These are phyloP conservation scores for Cettia cetti DNA, from an alignment of 2,113 vertebrate species.

Conservation along the genomic window DNA sequence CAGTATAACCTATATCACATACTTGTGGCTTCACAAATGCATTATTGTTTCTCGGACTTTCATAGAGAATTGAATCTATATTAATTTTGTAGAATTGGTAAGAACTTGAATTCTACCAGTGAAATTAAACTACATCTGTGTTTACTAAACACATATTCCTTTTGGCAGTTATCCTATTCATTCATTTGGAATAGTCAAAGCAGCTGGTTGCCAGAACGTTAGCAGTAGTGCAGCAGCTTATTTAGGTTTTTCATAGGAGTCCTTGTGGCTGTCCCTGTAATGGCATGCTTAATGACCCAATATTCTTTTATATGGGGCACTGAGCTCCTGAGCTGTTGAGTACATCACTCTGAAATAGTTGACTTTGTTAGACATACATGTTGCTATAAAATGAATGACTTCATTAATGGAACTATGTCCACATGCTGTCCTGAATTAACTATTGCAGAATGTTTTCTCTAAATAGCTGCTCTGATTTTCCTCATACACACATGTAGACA, in stretches of 20 bases:
- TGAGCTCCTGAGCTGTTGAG: not conserved
- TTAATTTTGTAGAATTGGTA: not conserved
- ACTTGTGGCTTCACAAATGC: not conserved
- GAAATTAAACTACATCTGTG: not conserved
- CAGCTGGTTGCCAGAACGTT: slow-evolving; percentile 51
- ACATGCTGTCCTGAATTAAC: not conserved
- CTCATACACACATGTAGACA: not conserved
- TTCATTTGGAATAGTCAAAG: slow-evolving; percentile 42
- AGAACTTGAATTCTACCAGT: not conserved
- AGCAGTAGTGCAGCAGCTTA: not conserved
- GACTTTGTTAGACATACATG: not conserved
- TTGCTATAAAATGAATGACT: not conserved
- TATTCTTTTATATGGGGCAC: not conserved
- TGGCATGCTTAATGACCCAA: not conserved
- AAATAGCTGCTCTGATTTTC: not conserved
- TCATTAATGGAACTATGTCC: not conserved
- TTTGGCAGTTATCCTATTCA: slow-evolving; percentile 24
- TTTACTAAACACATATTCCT: slow-evolving; percentile 17
- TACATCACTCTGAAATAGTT: not conserved
- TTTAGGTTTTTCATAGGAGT: not conserved
- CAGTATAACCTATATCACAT: not conserved
- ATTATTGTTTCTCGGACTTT: not conserved
- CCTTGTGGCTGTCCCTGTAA: not conserved
- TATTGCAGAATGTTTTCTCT: not conserved
- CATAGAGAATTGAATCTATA: not conserved